Evolutionary conservation across 2,797 vertebrate species (phyloP).

Genomic region (Podarcis lilfordi): DNA sequence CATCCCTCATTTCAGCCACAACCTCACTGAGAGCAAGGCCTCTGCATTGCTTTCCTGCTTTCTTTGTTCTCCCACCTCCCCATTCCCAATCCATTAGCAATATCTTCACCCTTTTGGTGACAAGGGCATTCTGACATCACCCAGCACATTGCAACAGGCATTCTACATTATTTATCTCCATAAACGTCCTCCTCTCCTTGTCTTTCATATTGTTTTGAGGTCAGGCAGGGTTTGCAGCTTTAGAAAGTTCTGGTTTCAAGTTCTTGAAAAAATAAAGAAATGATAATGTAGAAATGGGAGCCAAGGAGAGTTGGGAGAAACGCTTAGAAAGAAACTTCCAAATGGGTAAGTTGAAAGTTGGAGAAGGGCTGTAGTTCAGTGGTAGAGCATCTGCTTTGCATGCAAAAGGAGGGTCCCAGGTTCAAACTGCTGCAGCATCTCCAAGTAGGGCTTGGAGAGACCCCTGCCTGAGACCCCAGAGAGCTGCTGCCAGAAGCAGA

Average conservation of each 20-base stretch:
- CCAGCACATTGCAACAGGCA: background rate
- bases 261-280: background rate
- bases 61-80: background rate
- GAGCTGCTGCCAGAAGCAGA: no score
- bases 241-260: background rate
- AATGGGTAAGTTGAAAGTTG: background rate
- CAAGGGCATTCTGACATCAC: constrained; percentile 17
- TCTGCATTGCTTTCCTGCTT: background rate
- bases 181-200: background rate
- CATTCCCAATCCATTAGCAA: constrained; percentile 12
- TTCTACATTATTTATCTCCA: background rate
- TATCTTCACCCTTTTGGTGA: constrained; percentile 23
- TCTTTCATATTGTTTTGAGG: background rate
- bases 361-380: no score
- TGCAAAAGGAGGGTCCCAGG: no score
- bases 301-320: background rate
- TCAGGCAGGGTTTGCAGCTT: constrained; percentile 13
- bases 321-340: background rate
- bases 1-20: no score
- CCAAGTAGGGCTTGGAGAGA: no score
- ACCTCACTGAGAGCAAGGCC: background rate
- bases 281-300: background rate
- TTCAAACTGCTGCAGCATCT: no score
- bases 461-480: no score
- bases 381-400: no score